phyloP scores from a whole-genome alignment of 2,113 vertebrate species.

The Corythoichthys haematopterus region DNA sequence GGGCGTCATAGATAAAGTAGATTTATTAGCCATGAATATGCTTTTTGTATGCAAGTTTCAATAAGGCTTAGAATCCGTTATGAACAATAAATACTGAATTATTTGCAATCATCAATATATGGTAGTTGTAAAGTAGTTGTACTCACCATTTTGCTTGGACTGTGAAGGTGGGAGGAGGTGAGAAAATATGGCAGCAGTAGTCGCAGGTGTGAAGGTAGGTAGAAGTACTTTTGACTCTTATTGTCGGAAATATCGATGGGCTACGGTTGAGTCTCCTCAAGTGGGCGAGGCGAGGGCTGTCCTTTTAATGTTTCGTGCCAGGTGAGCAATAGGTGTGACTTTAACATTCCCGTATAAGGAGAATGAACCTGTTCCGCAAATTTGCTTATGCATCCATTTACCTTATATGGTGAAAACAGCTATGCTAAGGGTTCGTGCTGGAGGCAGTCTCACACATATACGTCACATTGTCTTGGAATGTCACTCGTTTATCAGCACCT shows the following conservation, averaged over 20 bases:
- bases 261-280: too few species aligned
- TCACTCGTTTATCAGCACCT: neutral
- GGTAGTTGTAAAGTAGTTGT: neutral
- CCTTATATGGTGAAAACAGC: constrained; percentile 64
- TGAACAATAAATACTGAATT: too few species aligned
- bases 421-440: constrained; percentile 3
- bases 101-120: too few species aligned
- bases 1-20: too few species aligned
- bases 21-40: too few species aligned
- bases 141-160: constrained; percentile 65
- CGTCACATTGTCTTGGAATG: neutral
- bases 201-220: constrained; percentile 17
- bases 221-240: too few species aligned
- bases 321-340: constrained; percentile 33
- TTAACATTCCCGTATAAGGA: constrained; percentile 60
- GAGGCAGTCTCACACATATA: neutral
- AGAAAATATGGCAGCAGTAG: constrained; percentile 43
- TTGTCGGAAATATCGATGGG: too few species aligned
- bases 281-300: neutral
- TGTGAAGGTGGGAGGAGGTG: constrained; percentile 36
- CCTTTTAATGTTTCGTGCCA: constrained; percentile 7
- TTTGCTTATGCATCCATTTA: constrained; percentile 14
- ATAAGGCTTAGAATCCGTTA: too few species aligned
- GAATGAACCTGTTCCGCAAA: constrained; percentile 36
- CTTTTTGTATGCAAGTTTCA: too few species aligned